Evolutionary conservation across 2,797 vertebrate species (phyloP), one percentile per base, ranked within the genome.

Genomic region (Muscicapa comitata): DNA sequence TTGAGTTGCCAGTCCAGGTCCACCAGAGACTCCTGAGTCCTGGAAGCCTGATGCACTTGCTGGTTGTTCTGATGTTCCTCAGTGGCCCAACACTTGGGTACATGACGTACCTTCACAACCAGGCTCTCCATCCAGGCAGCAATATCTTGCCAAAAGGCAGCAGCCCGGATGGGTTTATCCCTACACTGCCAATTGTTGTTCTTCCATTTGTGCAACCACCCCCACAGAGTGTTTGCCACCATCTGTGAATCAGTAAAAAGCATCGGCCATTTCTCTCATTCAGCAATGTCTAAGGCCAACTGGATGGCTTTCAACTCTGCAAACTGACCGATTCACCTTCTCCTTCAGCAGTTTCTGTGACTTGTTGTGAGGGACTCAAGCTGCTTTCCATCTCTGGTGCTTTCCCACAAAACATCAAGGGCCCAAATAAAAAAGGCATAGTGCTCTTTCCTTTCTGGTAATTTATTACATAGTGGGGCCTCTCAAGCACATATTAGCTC

Each of bases 91-190:
- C 0, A 0, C 16, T 33, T 43, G 59, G 23, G 15, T 43, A 43
- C 3, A 0, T 43, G n/a, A 35, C 0, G 1, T 14, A 35, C 26
- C 12, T 54, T 45, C 59, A 45, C 48, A 77, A 29, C 38, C 38
- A 43, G 59, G 26, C 17, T 63, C n/a, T 54, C 26, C 26, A 43
- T 43, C 20, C 1, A 1, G 38, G 20, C 38, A 77, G 38, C 31
- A 53, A 15, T 43, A 53, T 31, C 16, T 31, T 35, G 20, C 38
- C 31, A 53, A 31, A 29, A 6, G 24, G 38, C 31, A 29, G 38
- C 48, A 53, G 48, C 38, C 26, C 40, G 24, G 26, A 35, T 37
- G 26, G 29, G 28, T 55, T 57, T 57, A 57, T 11, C 7, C 40
- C 28, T n/a, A 17, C 23, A 21, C 23, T 47, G 40, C 14, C 62